Conservation (phyloP, 2,888 invertebrate species). For the Mallateleia sp. region DNA sequence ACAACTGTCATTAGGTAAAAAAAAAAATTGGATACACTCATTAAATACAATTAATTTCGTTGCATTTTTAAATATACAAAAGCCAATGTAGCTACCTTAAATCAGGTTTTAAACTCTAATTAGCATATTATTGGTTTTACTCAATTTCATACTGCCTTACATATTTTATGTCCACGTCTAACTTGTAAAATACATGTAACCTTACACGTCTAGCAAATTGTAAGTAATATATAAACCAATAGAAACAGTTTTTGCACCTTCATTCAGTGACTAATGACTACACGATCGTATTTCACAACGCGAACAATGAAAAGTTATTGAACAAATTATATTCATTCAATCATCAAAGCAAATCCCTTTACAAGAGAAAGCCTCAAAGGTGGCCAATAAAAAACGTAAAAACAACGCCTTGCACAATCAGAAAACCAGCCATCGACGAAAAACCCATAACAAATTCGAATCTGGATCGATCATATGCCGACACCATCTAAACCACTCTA, state of each 20-base stretch:
- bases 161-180: slow-evolving; percentile 16
- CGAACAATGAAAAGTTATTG: neutral
- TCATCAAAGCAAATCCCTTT: slow-evolving; percentile 12
- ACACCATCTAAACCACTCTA: slow-evolving; percentile 40
- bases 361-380: neutral
- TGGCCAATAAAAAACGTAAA: neutral
- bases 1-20: neutral
- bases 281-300: too few relatives aligned
- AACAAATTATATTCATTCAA: slow-evolving; percentile 63
- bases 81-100: slow-evolving; percentile 37
- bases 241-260: slow-evolving; percentile 9
- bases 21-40: neutral
- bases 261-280: neutral
- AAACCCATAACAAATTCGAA: slow-evolving; percentile 33
- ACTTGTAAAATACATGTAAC: slow-evolving; percentile 40
- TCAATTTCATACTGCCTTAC: slow-evolving; percentile 7
- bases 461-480: slow-evolving; percentile 56
- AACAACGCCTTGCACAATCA: neutral
- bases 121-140: slow-evolving; percentile 19
- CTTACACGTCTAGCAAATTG: slow-evolving; percentile 32
- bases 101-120: neutral
- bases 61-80: slow-evolving; percentile 12
- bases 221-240: slow-evolving; percentile 30
- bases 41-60: slow-evolving; percentile 6
- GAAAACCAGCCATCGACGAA: slow-evolving; percentile 6